Evolutionary conservation across 1,140 invertebrate genomes (phyloP).

Genomic region (Chymomyza costata): DNA sequence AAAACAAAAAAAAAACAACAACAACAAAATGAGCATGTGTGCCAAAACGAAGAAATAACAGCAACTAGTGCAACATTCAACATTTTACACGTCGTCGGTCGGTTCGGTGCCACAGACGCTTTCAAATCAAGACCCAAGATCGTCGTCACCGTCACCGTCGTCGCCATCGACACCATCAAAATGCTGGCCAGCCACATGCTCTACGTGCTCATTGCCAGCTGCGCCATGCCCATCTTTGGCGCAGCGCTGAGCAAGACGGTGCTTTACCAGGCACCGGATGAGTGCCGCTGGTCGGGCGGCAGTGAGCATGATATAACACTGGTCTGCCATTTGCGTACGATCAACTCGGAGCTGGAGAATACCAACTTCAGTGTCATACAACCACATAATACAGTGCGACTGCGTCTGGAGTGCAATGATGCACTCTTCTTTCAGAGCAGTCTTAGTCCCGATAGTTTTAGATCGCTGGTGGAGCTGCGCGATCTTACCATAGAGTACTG

Average conservation of each 20-base stretch:
- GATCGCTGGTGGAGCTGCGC: constrained; percentile 86
- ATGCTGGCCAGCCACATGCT: constrained; percentile 66
- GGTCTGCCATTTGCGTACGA: constrained; percentile 86
- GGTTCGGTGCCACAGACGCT: too few relatives aligned
- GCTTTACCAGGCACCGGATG: constrained; percentile 88
- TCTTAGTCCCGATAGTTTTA: constrained; percentile 88
- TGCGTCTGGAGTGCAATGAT: constrained; percentile 89
- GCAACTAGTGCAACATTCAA: too few relatives aligned
- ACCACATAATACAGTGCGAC: constrained; percentile 88
- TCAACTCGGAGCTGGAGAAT: constrained; percentile 92
- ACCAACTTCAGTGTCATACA: constrained; percentile 93
- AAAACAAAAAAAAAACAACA: background rate
- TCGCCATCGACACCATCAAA: constrained; percentile 25
- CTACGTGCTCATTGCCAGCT: constrained; percentile 77
- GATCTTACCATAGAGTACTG: constrained; percentile 92
- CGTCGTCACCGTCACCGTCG: background rate
- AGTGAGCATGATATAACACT: constrained; percentile 83
- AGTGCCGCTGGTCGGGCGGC: constrained; percentile 86
- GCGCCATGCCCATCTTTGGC: constrained; percentile 81
- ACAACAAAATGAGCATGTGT: too few relatives aligned
- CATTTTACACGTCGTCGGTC: too few relatives aligned
- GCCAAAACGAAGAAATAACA: too few relatives aligned
- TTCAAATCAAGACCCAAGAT: too few relatives aligned
- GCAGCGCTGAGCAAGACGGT: constrained; percentile 83
- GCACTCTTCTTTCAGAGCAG: constrained; percentile 90